A percentile compares a stretch with the other conserved stretches of the same genome.
Evolutionary conservation across 2,888 invertebrate genomes (phyloP).

Genomic region (Morpho deidamia): DNA sequence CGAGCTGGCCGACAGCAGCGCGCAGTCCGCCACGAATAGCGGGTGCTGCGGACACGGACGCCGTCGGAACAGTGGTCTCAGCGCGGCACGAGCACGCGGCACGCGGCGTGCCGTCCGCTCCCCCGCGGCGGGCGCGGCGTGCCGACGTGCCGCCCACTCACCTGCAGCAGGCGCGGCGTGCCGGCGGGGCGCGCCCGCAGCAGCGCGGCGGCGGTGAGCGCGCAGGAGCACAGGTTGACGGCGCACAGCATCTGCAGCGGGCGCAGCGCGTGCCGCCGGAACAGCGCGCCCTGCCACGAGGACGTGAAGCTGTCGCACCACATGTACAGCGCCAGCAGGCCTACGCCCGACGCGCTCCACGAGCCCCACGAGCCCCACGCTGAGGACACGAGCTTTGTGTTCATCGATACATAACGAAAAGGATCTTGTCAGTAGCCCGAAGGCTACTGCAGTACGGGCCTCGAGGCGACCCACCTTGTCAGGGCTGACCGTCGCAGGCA

Average conservation of each 20-base stretch:
- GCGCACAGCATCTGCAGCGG: constrained; percentile 81
- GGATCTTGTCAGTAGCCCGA: too few relatives aligned
- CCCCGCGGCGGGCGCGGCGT: constrained; percentile 27
- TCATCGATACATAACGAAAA: too few relatives aligned
- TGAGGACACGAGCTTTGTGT: constrained; percentile 25
- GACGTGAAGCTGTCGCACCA: constrained; percentile 98
- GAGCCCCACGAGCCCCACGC: constrained; percentile 82
- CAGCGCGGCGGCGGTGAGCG: constrained; percentile 92
- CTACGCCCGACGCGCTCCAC: constrained; percentile 90
- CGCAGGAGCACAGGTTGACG: constrained; percentile 95
- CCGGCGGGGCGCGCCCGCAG: constrained; percentile 37
- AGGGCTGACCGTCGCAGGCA: too few relatives aligned
- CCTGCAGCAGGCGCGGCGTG: constrained; percentile 58
- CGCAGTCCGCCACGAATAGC: constrained; percentile 88
- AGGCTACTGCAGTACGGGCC: too few relatives aligned
- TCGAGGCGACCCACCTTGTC: too few relatives aligned
- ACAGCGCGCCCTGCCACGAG: constrained; percentile 97
- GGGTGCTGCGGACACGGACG: constrained; percentile 81
- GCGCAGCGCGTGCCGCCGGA: constrained; percentile 80
- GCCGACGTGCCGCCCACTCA: constrained; percentile 27
- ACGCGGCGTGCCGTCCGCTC: constrained; percentile 28
- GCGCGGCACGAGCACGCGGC: too few relatives aligned
- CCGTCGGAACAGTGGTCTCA: too few relatives aligned
- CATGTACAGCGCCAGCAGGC: constrained; percentile 94
- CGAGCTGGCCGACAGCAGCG: constrained; percentile 92